Conservation (phyloP, 2,113 vertebrate genomes). For the Rallus limicola region DNA sequence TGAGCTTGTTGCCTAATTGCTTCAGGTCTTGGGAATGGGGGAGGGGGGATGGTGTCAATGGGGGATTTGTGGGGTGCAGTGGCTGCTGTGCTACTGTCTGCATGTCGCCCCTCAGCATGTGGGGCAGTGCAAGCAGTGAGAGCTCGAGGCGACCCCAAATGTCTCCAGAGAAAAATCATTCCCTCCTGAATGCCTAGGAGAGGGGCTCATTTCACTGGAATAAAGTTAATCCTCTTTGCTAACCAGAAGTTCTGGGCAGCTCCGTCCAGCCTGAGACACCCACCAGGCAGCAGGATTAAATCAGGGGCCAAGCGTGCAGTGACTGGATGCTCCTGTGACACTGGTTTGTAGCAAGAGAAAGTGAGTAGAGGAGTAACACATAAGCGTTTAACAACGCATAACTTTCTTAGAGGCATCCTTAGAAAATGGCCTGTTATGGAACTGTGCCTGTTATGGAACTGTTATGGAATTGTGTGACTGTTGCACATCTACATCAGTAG, state of each 20-base stretch:
- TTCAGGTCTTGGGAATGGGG: background rate
- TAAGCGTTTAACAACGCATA: background rate
- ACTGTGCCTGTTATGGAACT: background rate
- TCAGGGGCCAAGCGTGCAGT: background rate
- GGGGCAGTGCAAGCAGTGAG: background rate
- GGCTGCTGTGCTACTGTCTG: background rate
- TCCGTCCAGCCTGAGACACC: background rate
- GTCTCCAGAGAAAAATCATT: background rate
- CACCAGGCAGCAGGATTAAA: background rate
- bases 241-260: background rate
- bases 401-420: background rate
- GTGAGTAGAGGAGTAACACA: rapidly evolving
- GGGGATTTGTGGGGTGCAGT: background rate
- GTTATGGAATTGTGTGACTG: background rate
- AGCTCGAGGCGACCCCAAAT: background rate
- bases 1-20: background rate
- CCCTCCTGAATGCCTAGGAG: background rate
- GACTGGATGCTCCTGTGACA: background rate
- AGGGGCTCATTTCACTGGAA: background rate
- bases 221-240: background rate
- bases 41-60: no score
- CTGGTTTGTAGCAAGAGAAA: background rate
- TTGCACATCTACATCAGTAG: background rate
- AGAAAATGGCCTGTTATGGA: background rate
- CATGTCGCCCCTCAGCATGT: background rate